A percentile compares a stretch with the other conserved stretches of the same genome.
These are phyloP conservation scores for Harpalus rufipes DNA, from an alignment of 2,888 invertebrate genomes.

Conservation along the genomic window DNA sequence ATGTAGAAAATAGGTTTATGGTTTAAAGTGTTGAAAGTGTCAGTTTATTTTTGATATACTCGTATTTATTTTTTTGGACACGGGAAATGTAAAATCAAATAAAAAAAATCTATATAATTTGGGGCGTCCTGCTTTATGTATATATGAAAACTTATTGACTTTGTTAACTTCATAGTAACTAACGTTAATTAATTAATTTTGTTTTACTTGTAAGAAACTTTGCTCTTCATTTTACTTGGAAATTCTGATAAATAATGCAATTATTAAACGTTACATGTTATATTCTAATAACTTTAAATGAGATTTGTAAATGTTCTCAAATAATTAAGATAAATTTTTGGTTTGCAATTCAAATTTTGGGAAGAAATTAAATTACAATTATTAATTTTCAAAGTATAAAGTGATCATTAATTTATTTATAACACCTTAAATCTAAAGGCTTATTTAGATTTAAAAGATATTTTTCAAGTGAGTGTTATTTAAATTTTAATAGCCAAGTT, in stretches of 20 bases:
- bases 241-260: slow-evolving; percentile 28
- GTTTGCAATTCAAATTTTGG: not conserved
- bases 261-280: slow-evolving; percentile 13
- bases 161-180: not conserved
- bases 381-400: slow-evolving; percentile 23
- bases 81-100: no score
- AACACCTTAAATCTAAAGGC: not conserved
- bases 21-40: not conserved
- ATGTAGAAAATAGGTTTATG: no score
- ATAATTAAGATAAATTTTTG: not conserved
- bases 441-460: slow-evolving; percentile 8
- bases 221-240: not conserved
- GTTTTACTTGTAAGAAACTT: slow-evolving; percentile 46
- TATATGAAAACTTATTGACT: no score
- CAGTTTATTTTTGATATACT: no score
- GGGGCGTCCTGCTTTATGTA: no score
- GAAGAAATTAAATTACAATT: slow-evolving; percentile 26
- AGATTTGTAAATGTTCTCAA: not conserved
- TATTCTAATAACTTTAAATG: not conserved
- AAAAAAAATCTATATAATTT: no score
- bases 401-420: slow-evolving; percentile 30
- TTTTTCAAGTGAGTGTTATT: not conserved
- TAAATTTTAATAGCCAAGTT: slow-evolving; percentile 51
- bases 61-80: no score
- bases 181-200: slow-evolving; percentile 54